Percentiles rank a stretch among this genome's conserved stretches.
These are phyloP conservation scores for Netelia melanura DNA, from an alignment of 2,888 invertebrate species.

Conservation along the genomic window DNA sequence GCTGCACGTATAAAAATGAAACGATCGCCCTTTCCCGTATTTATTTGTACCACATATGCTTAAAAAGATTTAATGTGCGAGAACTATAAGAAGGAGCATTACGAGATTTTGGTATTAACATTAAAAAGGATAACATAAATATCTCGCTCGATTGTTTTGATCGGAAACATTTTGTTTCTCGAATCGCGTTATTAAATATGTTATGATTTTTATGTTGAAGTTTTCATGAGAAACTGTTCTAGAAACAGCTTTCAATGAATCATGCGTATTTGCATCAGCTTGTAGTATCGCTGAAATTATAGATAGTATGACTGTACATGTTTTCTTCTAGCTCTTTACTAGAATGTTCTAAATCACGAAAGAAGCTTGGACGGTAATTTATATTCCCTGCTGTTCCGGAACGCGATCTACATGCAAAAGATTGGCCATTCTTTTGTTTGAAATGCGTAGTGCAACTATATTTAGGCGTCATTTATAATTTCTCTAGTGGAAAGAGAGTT, in stretches of 20 bases:
- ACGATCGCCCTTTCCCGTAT: no score
- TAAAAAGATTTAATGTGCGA: no score
- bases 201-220: no score
- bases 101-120: background rate
- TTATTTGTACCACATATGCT: no score
- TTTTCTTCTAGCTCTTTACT: slow-evolving; percentile 8
- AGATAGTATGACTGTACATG: slow-evolving; percentile 40
- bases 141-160: background rate
- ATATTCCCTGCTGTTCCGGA: background rate
- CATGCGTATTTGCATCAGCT: slow-evolving; percentile 55
- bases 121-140: slow-evolving; percentile 15
- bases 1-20: background rate
- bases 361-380: slow-evolving; percentile 9
- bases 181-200: background rate
- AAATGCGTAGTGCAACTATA: background rate
- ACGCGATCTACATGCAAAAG: slow-evolving; percentile 37
- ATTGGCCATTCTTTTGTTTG: slow-evolving; percentile 45
- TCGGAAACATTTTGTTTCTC: background rate
- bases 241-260: slow-evolving; percentile 26
- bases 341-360: slow-evolving; percentile 28
- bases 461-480: slow-evolving; percentile 38
- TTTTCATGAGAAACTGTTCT: background rate
- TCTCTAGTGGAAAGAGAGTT: background rate
- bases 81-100: no score
- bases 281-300: slow-evolving; percentile 28